Conservation (phyloP, 1,140 invertebrate species). For the Drosophila fuyamai region DNA sequence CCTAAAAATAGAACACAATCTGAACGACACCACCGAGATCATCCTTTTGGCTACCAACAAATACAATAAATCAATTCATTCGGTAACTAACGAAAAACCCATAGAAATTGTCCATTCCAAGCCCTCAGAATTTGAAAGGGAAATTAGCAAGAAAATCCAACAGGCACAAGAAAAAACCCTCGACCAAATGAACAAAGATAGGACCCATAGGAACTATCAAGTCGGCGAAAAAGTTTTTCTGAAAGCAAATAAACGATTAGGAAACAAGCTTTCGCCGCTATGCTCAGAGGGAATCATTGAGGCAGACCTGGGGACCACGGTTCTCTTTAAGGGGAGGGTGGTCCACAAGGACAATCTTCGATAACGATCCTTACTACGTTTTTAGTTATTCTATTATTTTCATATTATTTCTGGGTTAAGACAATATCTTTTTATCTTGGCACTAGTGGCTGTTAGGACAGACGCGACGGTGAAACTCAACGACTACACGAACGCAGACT, state of each 20-base stretch:
- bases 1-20: too few relatives aligned
- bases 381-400: neutral
- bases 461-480: slow-evolving; percentile 1
- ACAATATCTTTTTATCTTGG: neutral
- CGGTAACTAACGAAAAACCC: too few relatives aligned
- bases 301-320: slow-evolving; percentile 3
- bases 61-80: too few relatives aligned
- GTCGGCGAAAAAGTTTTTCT: neutral
- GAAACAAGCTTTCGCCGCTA: neutral
- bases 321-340: too few relatives aligned
- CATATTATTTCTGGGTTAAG: neutral
- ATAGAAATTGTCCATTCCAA: neutral
- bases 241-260: neutral
- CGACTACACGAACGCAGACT: slow-evolving; percentile 7
- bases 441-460: neutral
- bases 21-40: too few relatives aligned
- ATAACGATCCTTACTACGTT: too few relatives aligned
- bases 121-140: neutral
- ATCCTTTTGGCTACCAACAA: too few relatives aligned
- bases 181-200: slow-evolving; percentile 2
- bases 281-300: neutral
- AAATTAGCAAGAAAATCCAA: slow-evolving; percentile 3
- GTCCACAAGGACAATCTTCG: too few relatives aligned
- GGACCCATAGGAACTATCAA: neutral
- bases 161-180: slow-evolving; percentile 3